Evolutionary conservation across 2,888 invertebrate genomes (phyloP), one percentile per base, ranked within the genome.

Genomic region (Drosophila maculinotata): DNA sequence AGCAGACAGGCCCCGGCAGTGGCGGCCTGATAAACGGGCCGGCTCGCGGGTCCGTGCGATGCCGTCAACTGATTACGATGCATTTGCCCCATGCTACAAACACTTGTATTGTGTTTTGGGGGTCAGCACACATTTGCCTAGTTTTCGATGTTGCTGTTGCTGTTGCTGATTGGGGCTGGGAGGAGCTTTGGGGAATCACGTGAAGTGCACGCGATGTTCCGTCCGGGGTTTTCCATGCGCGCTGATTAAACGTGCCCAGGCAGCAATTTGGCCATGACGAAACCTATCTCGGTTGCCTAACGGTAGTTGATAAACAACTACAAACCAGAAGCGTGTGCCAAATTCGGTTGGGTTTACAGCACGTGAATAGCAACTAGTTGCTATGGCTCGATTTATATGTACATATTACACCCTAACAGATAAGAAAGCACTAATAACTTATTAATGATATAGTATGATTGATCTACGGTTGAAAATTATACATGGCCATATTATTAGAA

Each of bases 171-270:
- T 20, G 20, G 20, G 2, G 20, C 20, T 20, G 20, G 2, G 20
- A 4, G 2, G 4, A 26, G 20, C 20, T 20, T 2, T 20, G 20
- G 20, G 2, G 4, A 26, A 76, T 79, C 76, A 82, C 69, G 58
- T 66, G 58, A 72, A 68, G 47, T 39, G 31, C 69, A 73, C 69
- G 62, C 73, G 75, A 85, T 76, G 23, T 36, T n/a, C 39, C 15
- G 36, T 10, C 36, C 8, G 12, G 30, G 30, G 15, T 28, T 26
- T 39, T 41, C 15, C n/a, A 26, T 1, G 26, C 28, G 4, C 17
- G 17, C 31, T 51, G 64, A 69, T 63, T 30, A 57, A 70, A 60
- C 63, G 70, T 56, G 63, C 56, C 28, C 36, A 54, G 48, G 42
- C 38, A 48, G 31, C 42, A 47, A 44, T 23, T 62, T 58, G 66